These are phyloP conservation scores for Smutsia gigantea DNA, from an alignment of 2,797 vertebrate genomes.

Conservation along the genomic window DNA sequence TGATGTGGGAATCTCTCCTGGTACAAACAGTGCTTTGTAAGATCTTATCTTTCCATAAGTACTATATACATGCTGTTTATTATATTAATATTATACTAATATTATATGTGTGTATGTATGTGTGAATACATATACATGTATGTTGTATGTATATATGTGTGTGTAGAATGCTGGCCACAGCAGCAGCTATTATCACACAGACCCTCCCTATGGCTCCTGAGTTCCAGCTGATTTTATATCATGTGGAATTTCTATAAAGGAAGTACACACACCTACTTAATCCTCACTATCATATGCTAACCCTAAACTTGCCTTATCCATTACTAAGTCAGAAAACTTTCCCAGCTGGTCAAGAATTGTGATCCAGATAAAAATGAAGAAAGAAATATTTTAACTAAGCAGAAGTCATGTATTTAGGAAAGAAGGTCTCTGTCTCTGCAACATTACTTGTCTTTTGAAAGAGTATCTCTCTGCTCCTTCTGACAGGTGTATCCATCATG, in stretches of 20 bases:
- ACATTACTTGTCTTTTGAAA: not conserved
- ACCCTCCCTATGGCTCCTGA: not conserved
- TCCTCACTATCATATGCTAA: not conserved
- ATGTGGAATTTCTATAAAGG: not conserved
- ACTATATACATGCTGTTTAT: not conserved
- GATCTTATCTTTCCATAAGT: not conserved
- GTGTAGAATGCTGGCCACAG: not conserved
- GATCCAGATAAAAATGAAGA: not conserved
- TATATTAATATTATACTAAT: not conserved
- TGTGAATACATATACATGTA: not conserved
- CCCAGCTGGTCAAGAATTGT: not conserved
- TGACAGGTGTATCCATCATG: accelerated
- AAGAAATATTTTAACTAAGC: not conserved
- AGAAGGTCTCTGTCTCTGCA: not conserved
- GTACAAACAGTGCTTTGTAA: not conserved
- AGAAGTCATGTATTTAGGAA: not conserved
- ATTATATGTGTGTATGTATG: not conserved
- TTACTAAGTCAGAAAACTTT: not conserved
- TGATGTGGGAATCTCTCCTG: not conserved
- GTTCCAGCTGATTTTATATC: accelerated
- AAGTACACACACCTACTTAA: not conserved
- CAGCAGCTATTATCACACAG: not conserved
- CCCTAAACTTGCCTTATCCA: not conserved
- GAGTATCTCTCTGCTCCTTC: not conserved
- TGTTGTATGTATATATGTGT: not conserved